These are phyloP conservation scores for Rafetus swinhoei DNA, from an alignment of 2,113 vertebrate species.

Conservation along the genomic window DNA sequence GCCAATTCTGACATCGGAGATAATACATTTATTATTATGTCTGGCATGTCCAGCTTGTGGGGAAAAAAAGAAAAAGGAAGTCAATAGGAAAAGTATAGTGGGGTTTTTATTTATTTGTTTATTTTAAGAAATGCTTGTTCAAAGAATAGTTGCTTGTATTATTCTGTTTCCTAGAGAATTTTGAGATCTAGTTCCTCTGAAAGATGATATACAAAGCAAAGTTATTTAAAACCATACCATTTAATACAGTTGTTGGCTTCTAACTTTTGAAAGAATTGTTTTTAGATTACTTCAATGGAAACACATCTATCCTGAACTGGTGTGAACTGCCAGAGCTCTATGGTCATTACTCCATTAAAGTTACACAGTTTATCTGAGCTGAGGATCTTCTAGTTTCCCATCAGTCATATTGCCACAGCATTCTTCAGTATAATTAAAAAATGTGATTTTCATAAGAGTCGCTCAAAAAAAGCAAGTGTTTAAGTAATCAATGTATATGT, in stretches of 20 bases:
- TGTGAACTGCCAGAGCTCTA: background rate
- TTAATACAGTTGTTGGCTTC: background rate
- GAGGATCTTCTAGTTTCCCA: background rate
- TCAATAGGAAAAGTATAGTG: background rate
- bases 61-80: constrained; percentile 26
- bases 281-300: background rate
- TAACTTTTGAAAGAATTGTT: background rate
- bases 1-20: constrained; percentile 34
- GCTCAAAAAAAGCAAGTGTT: background rate
- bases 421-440: background rate
- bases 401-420: background rate
- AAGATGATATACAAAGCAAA: background rate
- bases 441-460: background rate
- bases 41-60: constrained; percentile 16
- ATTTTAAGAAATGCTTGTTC: background rate
- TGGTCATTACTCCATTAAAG: background rate
- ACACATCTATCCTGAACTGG: background rate
- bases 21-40: constrained; percentile 37
- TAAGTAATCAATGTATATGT: background rate
- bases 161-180: background rate
- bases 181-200: background rate
- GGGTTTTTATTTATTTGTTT: background rate
- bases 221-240: background rate
- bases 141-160: background rate
- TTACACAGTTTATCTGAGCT: background rate